Conservation (phyloP, 2,113 vertebrate species). For the Damaliscus lunatus region DNA sequence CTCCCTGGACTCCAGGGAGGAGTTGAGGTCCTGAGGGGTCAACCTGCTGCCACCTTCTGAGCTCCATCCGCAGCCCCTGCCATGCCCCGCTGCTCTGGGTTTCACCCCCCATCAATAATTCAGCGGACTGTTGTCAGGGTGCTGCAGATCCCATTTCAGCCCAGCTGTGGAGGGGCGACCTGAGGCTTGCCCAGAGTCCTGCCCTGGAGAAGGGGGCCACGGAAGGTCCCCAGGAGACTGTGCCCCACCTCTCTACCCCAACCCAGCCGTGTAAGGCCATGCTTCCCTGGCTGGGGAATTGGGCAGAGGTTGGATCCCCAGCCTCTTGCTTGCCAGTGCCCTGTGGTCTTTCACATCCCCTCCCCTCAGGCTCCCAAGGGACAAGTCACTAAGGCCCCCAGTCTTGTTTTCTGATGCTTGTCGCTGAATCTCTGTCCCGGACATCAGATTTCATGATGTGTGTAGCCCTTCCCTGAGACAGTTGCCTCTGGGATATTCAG, state of each 20-base stretch:
- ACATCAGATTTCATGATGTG: neutral
- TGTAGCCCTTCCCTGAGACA: neutral
- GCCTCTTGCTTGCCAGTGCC: neutral
- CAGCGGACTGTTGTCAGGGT: neutral
- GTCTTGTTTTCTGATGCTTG: neutral
- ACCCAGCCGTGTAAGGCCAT: neutral
- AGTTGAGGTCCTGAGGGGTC: neutral
- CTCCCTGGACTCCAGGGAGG: neutral
- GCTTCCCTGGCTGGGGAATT: neutral
- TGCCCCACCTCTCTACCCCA: neutral
- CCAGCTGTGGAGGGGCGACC: neutral
- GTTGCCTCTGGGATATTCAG: neutral
- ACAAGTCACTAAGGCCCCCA: neutral
- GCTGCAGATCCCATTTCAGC: conserved; percentile 31
- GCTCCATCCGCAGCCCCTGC: neutral
- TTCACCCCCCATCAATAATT: conserved; percentile 49
- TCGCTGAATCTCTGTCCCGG: neutral
- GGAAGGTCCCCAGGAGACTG: neutral
- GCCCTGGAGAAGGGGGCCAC: neutral
- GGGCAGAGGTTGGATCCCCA: neutral
- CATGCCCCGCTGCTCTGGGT: neutral
- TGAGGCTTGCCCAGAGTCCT: neutral
- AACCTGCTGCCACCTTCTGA: neutral
- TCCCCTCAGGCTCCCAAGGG: neutral
- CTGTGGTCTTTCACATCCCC: neutral